Percentiles rank a stretch among this genome's conserved stretches.
Evolutionary conservation across 2,797 vertebrate species (phyloP).

Genomic region (Neopelma chrysocephalum): DNA sequence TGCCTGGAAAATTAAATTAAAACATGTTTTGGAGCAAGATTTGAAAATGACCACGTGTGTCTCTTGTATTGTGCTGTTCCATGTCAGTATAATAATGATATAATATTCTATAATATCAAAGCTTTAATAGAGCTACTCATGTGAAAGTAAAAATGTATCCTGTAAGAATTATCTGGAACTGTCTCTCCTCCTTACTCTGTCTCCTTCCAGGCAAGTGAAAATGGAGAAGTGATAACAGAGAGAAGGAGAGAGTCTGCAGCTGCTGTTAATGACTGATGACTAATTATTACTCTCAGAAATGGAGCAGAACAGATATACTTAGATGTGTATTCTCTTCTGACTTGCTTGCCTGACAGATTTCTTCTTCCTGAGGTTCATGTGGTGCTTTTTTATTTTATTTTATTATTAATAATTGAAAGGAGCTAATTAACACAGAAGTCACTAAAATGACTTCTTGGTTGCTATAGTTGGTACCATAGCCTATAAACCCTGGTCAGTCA

Average conservation of each 20-base stretch:
- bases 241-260: neutral
- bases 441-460: neutral
- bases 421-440: neutral
- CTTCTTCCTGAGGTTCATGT: neutral
- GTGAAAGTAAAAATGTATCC: neutral
- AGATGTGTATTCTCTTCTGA: neutral
- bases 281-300: conserved; percentile 26
- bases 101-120: neutral
- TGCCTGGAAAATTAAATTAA: neutral
- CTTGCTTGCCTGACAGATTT: neutral
- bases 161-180: neutral
- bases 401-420: neutral
- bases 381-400: neutral
- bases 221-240: neutral
- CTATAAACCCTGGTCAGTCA: neutral
- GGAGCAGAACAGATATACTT: neutral
- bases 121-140: neutral
- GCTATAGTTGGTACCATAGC: neutral
- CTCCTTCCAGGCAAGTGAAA: neutral
- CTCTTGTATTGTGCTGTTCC: neutral
- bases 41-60: neutral
- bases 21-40: neutral
- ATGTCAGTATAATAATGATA: neutral
- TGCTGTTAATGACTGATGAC: conserved; percentile 1
- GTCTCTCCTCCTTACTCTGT: neutral